Conservation (phyloP, 2,888 invertebrate genomes). For the Leucophenga maculata region DNA sequence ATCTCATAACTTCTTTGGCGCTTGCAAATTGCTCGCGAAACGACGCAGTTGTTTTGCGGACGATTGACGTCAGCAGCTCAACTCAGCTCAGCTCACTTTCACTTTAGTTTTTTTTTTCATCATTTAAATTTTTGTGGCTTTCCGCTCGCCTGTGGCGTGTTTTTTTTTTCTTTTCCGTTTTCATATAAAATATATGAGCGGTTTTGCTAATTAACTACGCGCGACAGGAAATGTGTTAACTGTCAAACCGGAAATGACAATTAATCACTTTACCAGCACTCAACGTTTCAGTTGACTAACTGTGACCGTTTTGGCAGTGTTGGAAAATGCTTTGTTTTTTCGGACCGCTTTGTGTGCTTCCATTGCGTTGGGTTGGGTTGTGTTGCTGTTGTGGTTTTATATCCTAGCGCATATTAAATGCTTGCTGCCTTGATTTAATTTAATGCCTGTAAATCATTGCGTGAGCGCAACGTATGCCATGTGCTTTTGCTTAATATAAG, state of each 20-base stretch:
- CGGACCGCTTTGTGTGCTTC: neutral
- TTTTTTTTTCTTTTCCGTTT: neutral
- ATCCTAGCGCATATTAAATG: neutral
- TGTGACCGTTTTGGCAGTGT: neutral
- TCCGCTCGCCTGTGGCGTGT: neutral
- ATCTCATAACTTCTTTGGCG: too few species aligned
- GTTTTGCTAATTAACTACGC: slow-evolving; percentile 53
- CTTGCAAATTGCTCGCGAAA: too few species aligned
- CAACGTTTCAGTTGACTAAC: neutral
- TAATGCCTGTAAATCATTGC: neutral
- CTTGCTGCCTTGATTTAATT: neutral
- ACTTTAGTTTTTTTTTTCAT: neutral
- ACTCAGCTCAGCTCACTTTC: neutral
- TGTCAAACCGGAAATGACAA: slow-evolving; percentile 57
- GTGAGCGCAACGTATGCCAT: neutral
- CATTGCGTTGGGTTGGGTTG: neutral
- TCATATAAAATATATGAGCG: slow-evolving; percentile 6
- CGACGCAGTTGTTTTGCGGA: neutral
- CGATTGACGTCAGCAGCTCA: slow-evolving; percentile 20
- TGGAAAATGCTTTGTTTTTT: neutral
- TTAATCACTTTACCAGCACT: slow-evolving; percentile 60
- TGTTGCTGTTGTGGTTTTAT: too few species aligned
- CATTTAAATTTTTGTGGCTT: too few species aligned
- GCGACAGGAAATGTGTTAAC: slow-evolving; percentile 58
- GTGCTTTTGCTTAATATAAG: too few species aligned